These are phyloP conservation scores for Pantala flavescens DNA, from an alignment of 1,140 invertebrate genomes.

Conservation along the genomic window DNA sequence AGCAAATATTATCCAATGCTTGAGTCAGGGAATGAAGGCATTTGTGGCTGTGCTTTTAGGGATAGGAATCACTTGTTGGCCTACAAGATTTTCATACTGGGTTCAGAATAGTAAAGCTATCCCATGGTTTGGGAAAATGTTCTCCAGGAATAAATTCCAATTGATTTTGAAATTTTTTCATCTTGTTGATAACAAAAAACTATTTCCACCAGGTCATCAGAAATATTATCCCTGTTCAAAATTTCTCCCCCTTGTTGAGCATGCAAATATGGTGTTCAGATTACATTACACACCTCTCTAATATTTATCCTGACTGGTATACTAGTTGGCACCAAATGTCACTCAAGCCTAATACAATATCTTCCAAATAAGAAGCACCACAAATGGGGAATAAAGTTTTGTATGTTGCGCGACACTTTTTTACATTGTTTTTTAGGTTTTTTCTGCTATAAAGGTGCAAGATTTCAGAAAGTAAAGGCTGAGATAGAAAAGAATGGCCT, in stretches of 20 bases:
- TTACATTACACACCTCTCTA: slow-evolving; percentile 26
- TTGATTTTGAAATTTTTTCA: slow-evolving; percentile 24
- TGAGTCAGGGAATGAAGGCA: slow-evolving; percentile 22
- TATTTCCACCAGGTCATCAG: slow-evolving; percentile 21
- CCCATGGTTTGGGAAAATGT: slow-evolving; percentile 29
- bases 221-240: slow-evolving; percentile 26
- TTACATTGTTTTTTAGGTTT: slow-evolving; percentile 26
- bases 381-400: slow-evolving; percentile 27
- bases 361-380: slow-evolving; percentile 28
- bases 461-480: slow-evolving; percentile 17
- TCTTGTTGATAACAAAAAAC: slow-evolving; percentile 21
- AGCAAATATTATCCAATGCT: background rate
- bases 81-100: slow-evolving; percentile 26
- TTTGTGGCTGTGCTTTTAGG: slow-evolving; percentile 25
- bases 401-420: slow-evolving; percentile 25
- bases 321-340: slow-evolving; percentile 24
- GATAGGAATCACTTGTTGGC: slow-evolving; percentile 26
- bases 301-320: slow-evolving; percentile 26
- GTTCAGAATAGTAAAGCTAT: slow-evolving; percentile 24
- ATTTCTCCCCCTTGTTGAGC: slow-evolving; percentile 26
- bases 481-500: slow-evolving; percentile 25
- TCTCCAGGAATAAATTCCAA: slow-evolving; percentile 26
- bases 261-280: slow-evolving; percentile 26
- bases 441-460: slow-evolving; percentile 25
- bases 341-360: slow-evolving; percentile 24